Evolutionary conservation across 2,888 invertebrate species (phyloP), one percentile per base, ranked within the genome.

Genomic region (Frankliniella intonsa): DNA sequence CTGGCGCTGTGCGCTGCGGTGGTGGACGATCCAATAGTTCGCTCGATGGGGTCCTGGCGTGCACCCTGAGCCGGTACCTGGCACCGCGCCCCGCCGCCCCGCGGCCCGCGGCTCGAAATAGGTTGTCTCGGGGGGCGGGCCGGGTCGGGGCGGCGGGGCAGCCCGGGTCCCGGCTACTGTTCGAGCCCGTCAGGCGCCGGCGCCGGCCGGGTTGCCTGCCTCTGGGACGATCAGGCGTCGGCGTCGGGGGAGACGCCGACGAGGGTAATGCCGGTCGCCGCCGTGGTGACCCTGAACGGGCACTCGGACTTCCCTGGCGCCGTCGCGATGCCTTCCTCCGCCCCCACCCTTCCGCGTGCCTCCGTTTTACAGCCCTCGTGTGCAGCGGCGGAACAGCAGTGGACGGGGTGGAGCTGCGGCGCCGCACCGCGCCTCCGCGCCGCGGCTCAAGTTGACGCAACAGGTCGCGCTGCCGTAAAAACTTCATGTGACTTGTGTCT

Each of bases 391-490:
- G n/a, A n/a, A n/a, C n/a, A n/a, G n/a, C 22, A 1, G 22, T 76
- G 69, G 69, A 62, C 62, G 62, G n/a, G 38, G 14, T 10, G 62
- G 17, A n/a, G n/a, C n/a, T n/a, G n/a, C n/a, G n/a, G n/a, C n/a
- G n/a, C n/a, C 62, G 14, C 55, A 8, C 9, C 55, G 55, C 55
- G 55, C 69, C 65, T n/a, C 65, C 1, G 65, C n/a, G 65, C 11
- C 65, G 65, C n/a, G 9, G 25, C 69, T 76, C 69, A 76, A 25
- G 62, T 25, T 76, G 69, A 76, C 69, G 69, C 69, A 76, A 76
- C 69, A 76, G 69, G 69, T 76, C 69, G 69, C 69, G 25, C 25
- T 25, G 69, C 25, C 69, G 69, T 76, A 76, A 76, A 76, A 76
- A 76, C 22, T 76, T 76, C 11, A 76, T 76, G 69, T 76, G 55